These are phyloP conservation scores for Vanessa atalanta DNA, from an alignment of 1,140 invertebrate species.

Conservation along the genomic window DNA sequence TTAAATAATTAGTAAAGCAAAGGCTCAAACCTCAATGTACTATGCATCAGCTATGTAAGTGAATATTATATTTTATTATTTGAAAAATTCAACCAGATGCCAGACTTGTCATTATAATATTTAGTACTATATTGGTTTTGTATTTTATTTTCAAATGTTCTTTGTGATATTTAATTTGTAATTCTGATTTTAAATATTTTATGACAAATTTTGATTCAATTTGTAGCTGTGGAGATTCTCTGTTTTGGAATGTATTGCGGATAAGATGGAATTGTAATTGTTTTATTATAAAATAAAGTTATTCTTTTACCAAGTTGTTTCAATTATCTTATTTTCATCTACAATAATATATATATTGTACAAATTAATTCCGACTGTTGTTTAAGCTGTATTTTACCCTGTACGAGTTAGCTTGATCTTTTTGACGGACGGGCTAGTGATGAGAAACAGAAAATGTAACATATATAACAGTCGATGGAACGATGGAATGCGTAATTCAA, in stretches of 20 bases:
- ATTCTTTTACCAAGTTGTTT: slow-evolving; percentile 23
- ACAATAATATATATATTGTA: too few species aligned
- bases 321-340: not conserved
- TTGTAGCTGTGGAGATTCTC: not conserved
- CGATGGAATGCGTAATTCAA: too few species aligned
- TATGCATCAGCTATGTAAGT: too few species aligned
- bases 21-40: too few species aligned
- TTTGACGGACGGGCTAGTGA: not conserved
- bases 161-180: not conserved
- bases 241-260: not conserved
- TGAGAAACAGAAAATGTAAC: not conserved
- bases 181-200: not conserved
- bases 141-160: not conserved
- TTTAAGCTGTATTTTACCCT: too few species aligned
- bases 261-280: slow-evolving; percentile 3
- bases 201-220: not conserved
- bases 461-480: too few species aligned
- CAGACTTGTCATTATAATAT: too few species aligned
- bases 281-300: slow-evolving; percentile 23
- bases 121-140: too few species aligned
- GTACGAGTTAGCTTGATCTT: not conserved
- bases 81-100: too few species aligned
- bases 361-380: too few species aligned
- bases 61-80: too few species aligned
- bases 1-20: too few species aligned